Percentiles rank a stretch among this genome's conserved stretches.
Conservation (phyloP, 2,888 invertebrate genomes). For the Tribolium freemani region DNA sequence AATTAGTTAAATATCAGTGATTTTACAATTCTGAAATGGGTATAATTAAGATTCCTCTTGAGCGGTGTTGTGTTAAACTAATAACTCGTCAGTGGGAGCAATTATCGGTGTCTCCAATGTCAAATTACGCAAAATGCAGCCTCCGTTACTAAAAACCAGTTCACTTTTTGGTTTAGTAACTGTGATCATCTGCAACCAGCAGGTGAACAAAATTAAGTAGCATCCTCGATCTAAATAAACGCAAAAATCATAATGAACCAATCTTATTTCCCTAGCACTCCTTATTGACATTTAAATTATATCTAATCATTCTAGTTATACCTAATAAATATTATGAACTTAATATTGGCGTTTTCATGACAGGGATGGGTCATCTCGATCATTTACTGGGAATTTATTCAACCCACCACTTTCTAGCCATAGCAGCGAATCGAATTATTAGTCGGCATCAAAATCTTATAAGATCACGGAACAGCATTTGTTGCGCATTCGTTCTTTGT, state of each 20-base stretch:
- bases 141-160: conserved; percentile 6
- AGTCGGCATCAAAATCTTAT: not conserved
- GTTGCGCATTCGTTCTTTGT: conserved; percentile 21
- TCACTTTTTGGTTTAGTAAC: not conserved
- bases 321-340: conserved; percentile 24
- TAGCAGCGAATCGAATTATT: not conserved
- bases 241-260: conserved; percentile 13
- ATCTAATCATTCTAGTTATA: conserved; percentile 36
- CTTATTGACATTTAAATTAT: conserved; percentile 37
- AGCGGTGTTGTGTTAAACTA: not conserved
- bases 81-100: not conserved
- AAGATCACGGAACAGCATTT: conserved; percentile 25
- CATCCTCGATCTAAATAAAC: conserved; percentile 32
- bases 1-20: not conserved
- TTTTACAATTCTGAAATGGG: no score
- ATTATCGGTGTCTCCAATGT: conserved; percentile 27
- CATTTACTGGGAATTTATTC: conserved; percentile 25
- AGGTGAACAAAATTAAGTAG: conserved; percentile 1
- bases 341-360: conserved; percentile 35
- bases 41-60: no score
- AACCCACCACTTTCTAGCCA: conserved; percentile 30
- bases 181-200: not conserved
- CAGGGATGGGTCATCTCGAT: conserved; percentile 27
- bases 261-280: conserved; percentile 30
- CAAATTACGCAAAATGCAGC: conserved; percentile 52